Percentiles rank a stretch among this genome's conserved stretches.
phyloP scores from a whole-genome alignment of 2,888 invertebrate species.

The Monopis laevigella region DNA sequence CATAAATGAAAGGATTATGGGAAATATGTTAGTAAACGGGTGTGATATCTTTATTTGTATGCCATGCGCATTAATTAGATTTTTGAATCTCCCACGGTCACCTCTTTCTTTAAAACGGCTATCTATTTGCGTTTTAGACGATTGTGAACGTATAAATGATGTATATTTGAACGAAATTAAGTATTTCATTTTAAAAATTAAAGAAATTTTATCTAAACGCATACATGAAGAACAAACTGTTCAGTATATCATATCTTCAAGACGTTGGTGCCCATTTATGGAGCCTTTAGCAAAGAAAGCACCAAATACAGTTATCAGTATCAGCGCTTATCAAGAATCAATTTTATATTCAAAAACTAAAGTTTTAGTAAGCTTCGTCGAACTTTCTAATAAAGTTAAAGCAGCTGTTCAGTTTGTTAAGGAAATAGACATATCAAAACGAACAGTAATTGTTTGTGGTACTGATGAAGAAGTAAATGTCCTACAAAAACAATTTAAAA shows the following conservation, averaged over 20 bases:
- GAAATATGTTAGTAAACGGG: constrained; percentile 66
- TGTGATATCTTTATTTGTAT: constrained; percentile 79
- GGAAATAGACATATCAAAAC: constrained; percentile 46
- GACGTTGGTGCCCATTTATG: constrained; percentile 72
- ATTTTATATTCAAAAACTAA: constrained; percentile 72
- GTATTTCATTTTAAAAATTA: constrained; percentile 44
- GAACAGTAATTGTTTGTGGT: constrained; percentile 72
- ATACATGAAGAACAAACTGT: constrained; percentile 49
- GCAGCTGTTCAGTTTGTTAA: constrained; percentile 56
- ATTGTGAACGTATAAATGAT: constrained; percentile 70
- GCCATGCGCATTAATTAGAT: constrained; percentile 64
- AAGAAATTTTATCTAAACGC: constrained; percentile 47
- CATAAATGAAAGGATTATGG: constrained; percentile 34
- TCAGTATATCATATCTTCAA: constrained; percentile 69
- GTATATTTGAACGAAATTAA: constrained; percentile 58
- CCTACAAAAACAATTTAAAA: constrained; percentile 30
- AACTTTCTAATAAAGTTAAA: constrained; percentile 45
- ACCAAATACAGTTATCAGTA: constrained; percentile 71
- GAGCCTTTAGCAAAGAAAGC: constrained; percentile 63
- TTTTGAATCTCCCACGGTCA: constrained; percentile 37
- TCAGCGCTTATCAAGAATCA: constrained; percentile 79
- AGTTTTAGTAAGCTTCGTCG: constrained; percentile 41
- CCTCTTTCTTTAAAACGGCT: constrained; percentile 69
- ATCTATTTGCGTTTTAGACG: constrained; percentile 75
- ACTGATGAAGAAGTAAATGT: constrained; percentile 62